Conservation (phyloP, 1,140 invertebrate genomes). For the silkworm (Bombyx mori) region DNA sequence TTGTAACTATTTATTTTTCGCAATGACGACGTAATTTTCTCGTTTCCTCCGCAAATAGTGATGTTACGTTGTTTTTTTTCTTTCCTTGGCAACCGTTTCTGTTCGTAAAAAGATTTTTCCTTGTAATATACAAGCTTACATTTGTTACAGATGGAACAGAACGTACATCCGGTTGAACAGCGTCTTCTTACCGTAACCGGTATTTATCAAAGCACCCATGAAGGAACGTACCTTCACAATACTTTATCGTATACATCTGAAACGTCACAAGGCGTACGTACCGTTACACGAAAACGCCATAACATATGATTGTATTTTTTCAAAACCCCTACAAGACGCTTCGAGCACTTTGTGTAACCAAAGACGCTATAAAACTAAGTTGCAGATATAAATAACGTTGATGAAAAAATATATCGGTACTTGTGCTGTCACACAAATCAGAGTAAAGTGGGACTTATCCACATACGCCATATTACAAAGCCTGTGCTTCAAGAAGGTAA, state of each 20-base stretch:
- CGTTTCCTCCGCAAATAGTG: no score
- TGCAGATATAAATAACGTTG: conserved; percentile 31
- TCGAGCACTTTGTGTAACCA: conserved; percentile 21
- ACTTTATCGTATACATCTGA: conserved; percentile 10
- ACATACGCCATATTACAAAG: no score
- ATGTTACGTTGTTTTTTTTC: no score
- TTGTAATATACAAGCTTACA: no score
- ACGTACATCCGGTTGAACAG: no score
- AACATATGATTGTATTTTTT: conserved; percentile 29
- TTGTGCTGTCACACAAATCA: conserved; percentile 29
- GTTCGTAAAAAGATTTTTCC: no score
- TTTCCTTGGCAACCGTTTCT: no score
- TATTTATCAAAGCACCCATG: conserved; percentile 2
- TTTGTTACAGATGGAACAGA: no score
- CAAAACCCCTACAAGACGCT: conserved; percentile 25
- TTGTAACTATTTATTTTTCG: no score
- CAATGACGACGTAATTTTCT: no score
- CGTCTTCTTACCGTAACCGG: not conserved
- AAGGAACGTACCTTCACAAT: not conserved
- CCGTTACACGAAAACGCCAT: conserved; percentile 12
- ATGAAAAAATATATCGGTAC: conserved; percentile 30
- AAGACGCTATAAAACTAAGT: conserved; percentile 29
- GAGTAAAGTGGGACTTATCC: conserved; percentile 19
- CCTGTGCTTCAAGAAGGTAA: no score
- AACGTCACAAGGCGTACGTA: conserved; percentile 11